Percentiles rank a stretch among this genome's conserved stretches.
These are phyloP conservation scores for Anoplolepis gracilipes DNA, from an alignment of 1,140 invertebrate genomes.

Conservation along the genomic window DNA sequence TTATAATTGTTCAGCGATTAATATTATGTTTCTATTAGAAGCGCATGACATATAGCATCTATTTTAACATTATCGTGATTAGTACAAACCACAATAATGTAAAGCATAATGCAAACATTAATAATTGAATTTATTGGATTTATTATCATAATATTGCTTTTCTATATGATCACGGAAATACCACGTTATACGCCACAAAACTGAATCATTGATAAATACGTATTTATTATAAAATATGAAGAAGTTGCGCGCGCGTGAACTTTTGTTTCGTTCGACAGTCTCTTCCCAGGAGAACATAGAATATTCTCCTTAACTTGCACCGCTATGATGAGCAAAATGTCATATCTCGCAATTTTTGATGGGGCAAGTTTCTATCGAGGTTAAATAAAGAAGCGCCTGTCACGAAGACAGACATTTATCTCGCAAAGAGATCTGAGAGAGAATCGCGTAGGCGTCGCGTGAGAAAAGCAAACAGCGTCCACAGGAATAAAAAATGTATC, in stretches of 20 bases:
- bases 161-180: neutral
- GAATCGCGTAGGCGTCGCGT: constrained; percentile 31
- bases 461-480: constrained; percentile 24
- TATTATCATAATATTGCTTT: constrained; percentile 27
- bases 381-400: constrained; percentile 53
- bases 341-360: constrained; percentile 42
- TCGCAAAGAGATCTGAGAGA: constrained; percentile 23
- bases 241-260: neutral
- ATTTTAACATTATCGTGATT: constrained; percentile 1
- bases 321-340: neutral
- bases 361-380: constrained; percentile 36
- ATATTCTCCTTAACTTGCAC: constrained; percentile 11
- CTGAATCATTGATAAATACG: neutral
- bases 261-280: neutral
- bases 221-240: neutral
- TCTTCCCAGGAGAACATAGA: neutral
- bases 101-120: constrained; percentile 37
- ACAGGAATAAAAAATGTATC: constrained; percentile 55
- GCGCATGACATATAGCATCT: neutral
- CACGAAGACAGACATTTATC: constrained; percentile 43
- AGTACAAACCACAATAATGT: constrained; percentile 10
- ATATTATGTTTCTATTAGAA: constrained; percentile 43
- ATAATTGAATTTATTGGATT: constrained; percentile 43
- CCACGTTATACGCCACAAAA: neutral
- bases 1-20: constrained; percentile 25